Base-by-base conservation (phyloP, 1,140 invertebrate species). In the Leptinotarsa lineolata region DNA sequence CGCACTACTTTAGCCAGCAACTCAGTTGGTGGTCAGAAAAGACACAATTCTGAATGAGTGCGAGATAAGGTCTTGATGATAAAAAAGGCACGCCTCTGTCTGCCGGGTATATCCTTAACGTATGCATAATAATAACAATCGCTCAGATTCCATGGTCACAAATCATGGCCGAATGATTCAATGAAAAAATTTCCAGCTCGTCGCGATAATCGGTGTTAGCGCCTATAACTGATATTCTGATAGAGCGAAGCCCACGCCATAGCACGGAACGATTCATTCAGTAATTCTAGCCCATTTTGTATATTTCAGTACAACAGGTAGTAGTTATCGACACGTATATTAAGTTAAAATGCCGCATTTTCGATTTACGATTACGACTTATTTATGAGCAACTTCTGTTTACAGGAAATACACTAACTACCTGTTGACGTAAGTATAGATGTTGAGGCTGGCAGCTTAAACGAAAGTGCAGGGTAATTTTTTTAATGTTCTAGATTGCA, bases 121-220 rank as follows among this genome's bases (percentile, higher is more conserved):
- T 68, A 54, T 68, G 67, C 67, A 68, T 68, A 68, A 68, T 68
- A 68, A 54, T 54, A 54, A 39, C 30, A 39, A 54, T 54, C 15
- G 48, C 24, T 65, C 39, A 65, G 45, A 46, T 46, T 68, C 45
- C 67, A 54, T 46, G 67, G 67, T 21, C 67, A 44, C 46, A 12
- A 21, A 68, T 68, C 67, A 68, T n/a, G 67, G 67, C 16, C 67
- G 16, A 68, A 54, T 68, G 67, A 68, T 48, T 68, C 67, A 68
- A 22, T 44, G 30, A 45, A 39, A 24, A 21, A 65, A 65, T 30
- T 65, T n/a, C 22, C 21, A 30, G 39, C 22, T 8, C 63, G 18
- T 24, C 22, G 39, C 24, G 15, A 39, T 30, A 65, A 65, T 65
- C 24, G n/a, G 15, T 30, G 39, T 30, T n/a, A 22, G 22, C 16